Base-by-base conservation (phyloP, 1,140 invertebrate genomes). In the Drosophila sechellia region DNA sequence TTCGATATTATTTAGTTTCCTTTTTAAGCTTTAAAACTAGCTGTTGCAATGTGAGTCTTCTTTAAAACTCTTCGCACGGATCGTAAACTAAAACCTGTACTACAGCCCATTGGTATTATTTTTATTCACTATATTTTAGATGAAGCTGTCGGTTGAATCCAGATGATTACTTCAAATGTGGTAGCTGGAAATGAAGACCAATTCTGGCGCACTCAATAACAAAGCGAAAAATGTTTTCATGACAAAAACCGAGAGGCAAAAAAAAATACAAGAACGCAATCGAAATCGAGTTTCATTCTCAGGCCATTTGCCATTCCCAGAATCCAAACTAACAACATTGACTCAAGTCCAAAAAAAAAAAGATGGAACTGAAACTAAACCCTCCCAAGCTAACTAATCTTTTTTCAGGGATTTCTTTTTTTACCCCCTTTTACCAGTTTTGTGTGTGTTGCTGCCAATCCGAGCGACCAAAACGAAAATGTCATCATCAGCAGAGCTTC, bases 401-500 rank as follows among this genome's bases (percentile, higher is more conserved):
- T 89, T 87, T 87, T 89, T 84, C 77, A 60, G 77, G 59, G 70
- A 83, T 89, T 39, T 40, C 60, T 59, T 48, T 60, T 35, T 31
- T 31, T 17, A 17, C 5, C 31, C 25, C 46, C 35, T 34, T 65
- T 56, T 34, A 4, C 13, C 42, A 20, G 40, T 17, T 20, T 25
- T 53, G 48, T 20, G 58, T 53, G 34, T 42, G n/a, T 45, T 56
- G 39, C 63, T 86, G 84, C 56, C 84, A 87, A 86, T 66, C 56
- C 65, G 54, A 71, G 70, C 63, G 79, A 78, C 79, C 79, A 71
- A 75, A 87, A 89, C 77, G 80, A 89, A 89, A 89, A 89, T 89
- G 84, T 89, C 84, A 89, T 89, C 84, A 89, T 89, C 84, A 89
- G 83, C 84, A 89, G 79, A 77, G 84, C 58, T 84, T 84, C 17